Evolutionary conservation across 2,888 invertebrate genomes (phyloP).

Genomic region (Euzophera pinguis): DNA sequence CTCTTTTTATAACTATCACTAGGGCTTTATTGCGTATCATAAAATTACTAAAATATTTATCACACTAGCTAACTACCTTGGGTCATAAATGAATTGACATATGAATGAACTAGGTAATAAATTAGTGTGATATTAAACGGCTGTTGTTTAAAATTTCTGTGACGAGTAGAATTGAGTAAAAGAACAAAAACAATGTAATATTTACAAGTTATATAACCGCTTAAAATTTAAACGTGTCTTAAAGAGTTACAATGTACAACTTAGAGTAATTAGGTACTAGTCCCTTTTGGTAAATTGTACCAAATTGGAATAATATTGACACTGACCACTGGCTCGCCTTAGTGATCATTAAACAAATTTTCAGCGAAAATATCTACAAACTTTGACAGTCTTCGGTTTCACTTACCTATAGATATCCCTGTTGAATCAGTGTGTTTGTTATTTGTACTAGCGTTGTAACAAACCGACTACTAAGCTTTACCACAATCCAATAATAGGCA

Average conservation of each 20-base stretch:
- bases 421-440: slow-evolving; percentile 67
- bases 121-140: slow-evolving; percentile 13
- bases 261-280: slow-evolving; percentile 69
- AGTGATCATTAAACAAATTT: slow-evolving; percentile 48
- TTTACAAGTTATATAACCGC: slow-evolving; percentile 39
- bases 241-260: slow-evolving; percentile 41
- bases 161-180: slow-evolving; percentile 31
- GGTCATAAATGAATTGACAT: neutral
- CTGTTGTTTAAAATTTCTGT: slow-evolving; percentile 32
- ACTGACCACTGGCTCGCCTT: slow-evolving; percentile 53
- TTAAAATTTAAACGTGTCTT: slow-evolving; percentile 38
- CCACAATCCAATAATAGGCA: slow-evolving; percentile 43
- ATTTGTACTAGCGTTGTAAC: slow-evolving; percentile 72
- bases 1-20: too few species aligned
- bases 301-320: slow-evolving; percentile 61
- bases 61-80: slow-evolving; percentile 5
- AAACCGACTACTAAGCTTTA: slow-evolving; percentile 55
- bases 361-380: slow-evolving; percentile 68
- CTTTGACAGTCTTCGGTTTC: slow-evolving; percentile 76
- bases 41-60: neutral
- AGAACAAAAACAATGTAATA: slow-evolving; percentile 36
- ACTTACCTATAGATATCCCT: slow-evolving; percentile 75
- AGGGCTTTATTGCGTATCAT: neutral
- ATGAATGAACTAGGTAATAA: neutral
- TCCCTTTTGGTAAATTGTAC: slow-evolving; percentile 62